These are phyloP conservation scores for Sapajus apella DNA, from an alignment of 2,113 vertebrate genomes.

Conservation along the genomic window DNA sequence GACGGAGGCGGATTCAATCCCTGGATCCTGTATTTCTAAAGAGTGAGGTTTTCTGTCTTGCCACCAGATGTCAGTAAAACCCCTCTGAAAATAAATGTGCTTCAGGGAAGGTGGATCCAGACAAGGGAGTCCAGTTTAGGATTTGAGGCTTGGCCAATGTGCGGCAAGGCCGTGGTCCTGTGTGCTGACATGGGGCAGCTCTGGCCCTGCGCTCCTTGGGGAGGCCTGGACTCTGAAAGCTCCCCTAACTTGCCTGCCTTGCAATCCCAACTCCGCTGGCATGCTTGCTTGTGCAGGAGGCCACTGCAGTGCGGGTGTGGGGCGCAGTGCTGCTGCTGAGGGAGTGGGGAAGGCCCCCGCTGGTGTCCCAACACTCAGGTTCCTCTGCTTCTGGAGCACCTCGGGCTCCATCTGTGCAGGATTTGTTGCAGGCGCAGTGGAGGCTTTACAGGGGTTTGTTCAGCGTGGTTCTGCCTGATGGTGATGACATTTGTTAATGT, in stretches of 20 bases:
- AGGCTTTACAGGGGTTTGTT: neutral
- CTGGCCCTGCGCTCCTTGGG: neutral
- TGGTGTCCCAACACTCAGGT: rapidly evolving
- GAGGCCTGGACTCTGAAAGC: neutral
- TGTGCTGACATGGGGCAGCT: too few relatives aligned
- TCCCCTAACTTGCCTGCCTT: too few relatives aligned
- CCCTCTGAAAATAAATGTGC: constrained; percentile 75
- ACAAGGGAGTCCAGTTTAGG: neutral
- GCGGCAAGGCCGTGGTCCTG: neutral
- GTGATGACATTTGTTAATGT: rapidly evolving
- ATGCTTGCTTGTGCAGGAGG: neutral
- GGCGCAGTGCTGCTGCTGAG: neutral
- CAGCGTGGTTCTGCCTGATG: neutral
- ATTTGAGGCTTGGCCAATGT: neutral
- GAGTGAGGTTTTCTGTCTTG: constrained; percentile 27
- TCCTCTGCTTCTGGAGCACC: neutral
- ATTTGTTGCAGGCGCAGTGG: neutral
- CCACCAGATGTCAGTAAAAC: constrained; percentile 86
- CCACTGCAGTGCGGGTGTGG: rapidly evolving
- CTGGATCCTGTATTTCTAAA: neutral
- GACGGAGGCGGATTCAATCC: neutral
- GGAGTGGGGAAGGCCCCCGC: too few relatives aligned
- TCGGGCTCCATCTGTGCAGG: too few relatives aligned
- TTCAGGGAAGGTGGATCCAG: neutral
- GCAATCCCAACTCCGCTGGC: neutral